Evolutionary conservation across 2,797 vertebrate species (phyloP).

Genomic region (Merluccius polli): DNA sequence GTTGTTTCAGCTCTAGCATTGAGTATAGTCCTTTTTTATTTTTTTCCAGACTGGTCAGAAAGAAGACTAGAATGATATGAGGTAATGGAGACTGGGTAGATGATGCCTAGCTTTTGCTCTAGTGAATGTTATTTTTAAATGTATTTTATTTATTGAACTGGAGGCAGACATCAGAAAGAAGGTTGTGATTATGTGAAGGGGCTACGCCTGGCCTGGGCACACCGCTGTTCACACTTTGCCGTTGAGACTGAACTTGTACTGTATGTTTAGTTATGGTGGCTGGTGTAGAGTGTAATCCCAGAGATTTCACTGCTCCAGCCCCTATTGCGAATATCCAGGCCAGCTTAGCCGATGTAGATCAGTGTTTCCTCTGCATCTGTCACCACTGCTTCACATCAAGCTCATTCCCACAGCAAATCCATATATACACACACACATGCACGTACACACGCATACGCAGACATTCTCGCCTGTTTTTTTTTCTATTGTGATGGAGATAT

Average conservation of each 20-base stretch:
- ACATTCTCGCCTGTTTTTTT: not conserved
- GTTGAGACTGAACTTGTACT: not conserved
- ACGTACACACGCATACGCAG: not conserved
- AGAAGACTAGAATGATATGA: not conserved
- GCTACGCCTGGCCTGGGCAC: not conserved
- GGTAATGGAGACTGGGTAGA: not conserved
- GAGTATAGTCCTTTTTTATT: no score
- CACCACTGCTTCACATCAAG: constrained; percentile 14
- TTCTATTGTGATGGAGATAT: not conserved
- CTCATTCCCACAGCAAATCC: constrained; percentile 9
- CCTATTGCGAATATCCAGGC: constrained; percentile 25
- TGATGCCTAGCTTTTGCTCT: not conserved
- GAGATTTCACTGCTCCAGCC: constrained; percentile 31
- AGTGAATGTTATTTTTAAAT: not conserved
- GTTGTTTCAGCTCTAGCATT: not conserved
- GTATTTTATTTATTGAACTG: not conserved
- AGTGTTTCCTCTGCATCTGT: constrained; percentile 41
- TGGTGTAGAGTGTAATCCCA: constrained; percentile 47
- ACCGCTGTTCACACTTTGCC: constrained; percentile 28
- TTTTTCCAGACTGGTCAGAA: no score
- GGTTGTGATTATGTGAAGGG: not conserved
- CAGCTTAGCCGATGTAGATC: constrained; percentile 33
- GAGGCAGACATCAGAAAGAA: not conserved
- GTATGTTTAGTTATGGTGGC: constrained; percentile 10
- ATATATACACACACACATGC: constrained; percentile 2